A percentile compares a stretch with the other conserved stretches of the same genome.
Evolutionary conservation across 1,140 invertebrate genomes (phyloP).

Genomic region (Nephila pilipes): DNA sequence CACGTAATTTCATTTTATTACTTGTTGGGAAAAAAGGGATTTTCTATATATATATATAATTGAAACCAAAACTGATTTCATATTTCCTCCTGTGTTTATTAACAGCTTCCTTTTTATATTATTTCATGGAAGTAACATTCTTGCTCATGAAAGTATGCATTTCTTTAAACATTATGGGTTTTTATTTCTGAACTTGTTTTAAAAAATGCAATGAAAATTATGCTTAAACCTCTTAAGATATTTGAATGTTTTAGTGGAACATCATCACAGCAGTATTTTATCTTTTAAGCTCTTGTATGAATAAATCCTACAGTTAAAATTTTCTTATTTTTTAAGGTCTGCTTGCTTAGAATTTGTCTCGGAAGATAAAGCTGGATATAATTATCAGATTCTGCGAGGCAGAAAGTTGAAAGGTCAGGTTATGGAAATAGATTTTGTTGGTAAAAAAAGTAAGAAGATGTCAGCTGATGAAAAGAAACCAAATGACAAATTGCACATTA

Average conservation of each 20-base stretch:
- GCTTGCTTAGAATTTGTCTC: background rate
- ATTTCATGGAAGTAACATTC: background rate
- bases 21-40: too few relatives aligned
- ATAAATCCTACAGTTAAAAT: background rate
- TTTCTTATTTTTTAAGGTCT: background rate
- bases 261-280: conserved; percentile 26
- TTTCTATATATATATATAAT: too few relatives aligned
- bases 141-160: background rate
- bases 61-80: too few relatives aligned
- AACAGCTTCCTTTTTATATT: too few relatives aligned
- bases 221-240: conserved; percentile 26
- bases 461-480: background rate
- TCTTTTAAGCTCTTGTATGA: background rate
- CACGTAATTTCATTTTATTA: too few relatives aligned
- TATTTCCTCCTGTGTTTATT: too few relatives aligned
- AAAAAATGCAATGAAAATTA: conserved; percentile 52
- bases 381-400: background rate
- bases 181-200: background rate
- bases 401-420: conserved; percentile 7
- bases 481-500: background rate
- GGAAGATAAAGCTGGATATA: background rate
- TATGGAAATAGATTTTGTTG: conserved; percentile 19
- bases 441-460: conserved; percentile 22
- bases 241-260: conserved; percentile 34
- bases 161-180: conserved; percentile 33